Base-by-base conservation (phyloP, 2,113 vertebrate species). In the Siphamia tubifer region DNA sequence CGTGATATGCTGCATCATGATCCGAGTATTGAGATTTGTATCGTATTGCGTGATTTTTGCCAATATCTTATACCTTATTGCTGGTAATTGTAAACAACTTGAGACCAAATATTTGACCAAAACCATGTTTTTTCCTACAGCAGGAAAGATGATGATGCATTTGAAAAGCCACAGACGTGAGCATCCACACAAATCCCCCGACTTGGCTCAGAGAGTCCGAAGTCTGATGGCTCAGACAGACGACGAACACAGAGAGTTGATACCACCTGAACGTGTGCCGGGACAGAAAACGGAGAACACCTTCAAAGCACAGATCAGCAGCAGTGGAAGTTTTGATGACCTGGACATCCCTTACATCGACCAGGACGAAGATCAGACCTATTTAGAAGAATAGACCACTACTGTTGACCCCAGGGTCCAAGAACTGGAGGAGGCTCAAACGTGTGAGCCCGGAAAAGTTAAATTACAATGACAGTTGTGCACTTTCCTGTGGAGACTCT, bases 271-370 rank as follows among this genome's bases (percentile, higher is more conserved):
- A 12, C 5, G 24, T 48, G 7, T 47, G 23, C 43, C n/a, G 16
- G 24, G 84, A 1, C 84, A 84, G 60, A 64, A 85, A 55, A 82
- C 82, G 8, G 92, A 94, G 83, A 84, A 85, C 51, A 84, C 90
- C 23, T 90, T 90, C 8, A 79, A 79, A 0, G 10, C 65, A 11
- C 71, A 80, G 7, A 75, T 44, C 25, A 42, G 23, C 11, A 47
- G 13, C 40, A 83, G 44, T 57, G 11, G 85, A 31, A 90, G 84
- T 40, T 94, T 94, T 81, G 94, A 94, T 0, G 74, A 96, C 36
- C 91, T 95, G 19, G 94, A 93, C 66, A 94, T 94, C 31, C 92
- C 93, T n/a, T 93, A 78, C 66, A 93, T 92, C 9, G 92, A 94
- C 28, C 90, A 92, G 3, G 89, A 85, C 1, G 81, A 83, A 35